Evolutionary conservation across 35 echinoderm and acorn worm genomes (phyloP).

Genomic region (Hemicentrotus pulcherrimus): DNA sequence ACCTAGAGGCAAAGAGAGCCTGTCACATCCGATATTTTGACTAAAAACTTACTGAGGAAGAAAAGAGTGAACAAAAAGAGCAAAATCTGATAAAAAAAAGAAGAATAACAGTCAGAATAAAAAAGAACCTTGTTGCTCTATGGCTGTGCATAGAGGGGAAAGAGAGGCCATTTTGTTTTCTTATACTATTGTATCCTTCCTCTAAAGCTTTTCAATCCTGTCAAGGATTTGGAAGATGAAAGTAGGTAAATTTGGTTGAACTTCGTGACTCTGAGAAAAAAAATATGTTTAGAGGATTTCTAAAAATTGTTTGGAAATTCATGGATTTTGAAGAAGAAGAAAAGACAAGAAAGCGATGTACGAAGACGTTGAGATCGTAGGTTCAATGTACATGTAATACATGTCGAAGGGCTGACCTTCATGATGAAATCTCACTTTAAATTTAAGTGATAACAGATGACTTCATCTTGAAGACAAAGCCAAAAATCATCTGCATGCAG

Average conservation of each 20-base stretch:
- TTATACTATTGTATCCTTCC: not conserved
- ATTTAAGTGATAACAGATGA: not conserved
- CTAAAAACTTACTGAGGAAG: not conserved
- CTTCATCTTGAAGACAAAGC: not conserved
- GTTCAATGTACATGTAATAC: not conserved
- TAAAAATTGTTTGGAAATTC: not conserved
- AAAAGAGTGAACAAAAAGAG: not conserved
- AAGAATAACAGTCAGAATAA: not conserved
- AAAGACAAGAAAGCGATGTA: not conserved
- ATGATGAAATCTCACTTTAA: not conserved
- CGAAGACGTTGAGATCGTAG: not conserved
- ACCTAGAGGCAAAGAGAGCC: not conserved
- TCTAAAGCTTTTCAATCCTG: not conserved
- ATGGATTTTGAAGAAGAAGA: not conserved
- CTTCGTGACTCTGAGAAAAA: not conserved
- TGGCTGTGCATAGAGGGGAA: not conserved
- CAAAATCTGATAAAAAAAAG: not conserved
- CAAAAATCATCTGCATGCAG: not conserved
- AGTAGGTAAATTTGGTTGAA: not conserved
- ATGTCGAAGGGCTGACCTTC: not conserved
- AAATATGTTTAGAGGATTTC: not conserved
- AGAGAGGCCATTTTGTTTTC: not conserved
- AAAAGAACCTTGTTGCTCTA: not conserved
- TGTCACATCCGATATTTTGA: not conserved
- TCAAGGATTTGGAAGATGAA: not conserved